A percentile compares a stretch with the other conserved stretches of the same genome.
These are phyloP conservation scores for Megalops atlanticus DNA, from an alignment of 2,113 vertebrate genomes.

Conservation along the genomic window DNA sequence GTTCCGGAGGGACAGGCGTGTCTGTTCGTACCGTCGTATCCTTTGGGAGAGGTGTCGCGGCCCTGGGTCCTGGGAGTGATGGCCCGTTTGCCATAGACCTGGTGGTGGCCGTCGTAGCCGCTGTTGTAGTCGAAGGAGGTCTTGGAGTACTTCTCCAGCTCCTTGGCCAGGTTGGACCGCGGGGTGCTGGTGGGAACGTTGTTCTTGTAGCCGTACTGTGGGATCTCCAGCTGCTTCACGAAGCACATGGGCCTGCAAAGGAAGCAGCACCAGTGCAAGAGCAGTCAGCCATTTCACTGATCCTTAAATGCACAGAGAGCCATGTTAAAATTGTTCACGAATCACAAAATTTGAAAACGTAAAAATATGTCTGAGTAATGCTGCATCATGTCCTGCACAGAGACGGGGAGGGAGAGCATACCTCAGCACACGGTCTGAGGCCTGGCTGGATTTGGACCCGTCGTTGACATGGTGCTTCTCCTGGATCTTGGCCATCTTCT, in stretches of 20 bases:
- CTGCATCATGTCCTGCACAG: no score
- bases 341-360: no score
- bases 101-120: conserved; percentile 79
- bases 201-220: conserved; percentile 97
- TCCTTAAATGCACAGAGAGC: not conserved
- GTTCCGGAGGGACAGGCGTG: conserved; percentile 44
- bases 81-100: conserved; percentile 89
- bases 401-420: conserved; percentile 57
- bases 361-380: no score
- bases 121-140: conserved; percentile 87
- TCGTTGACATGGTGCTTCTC: conserved; percentile 90
- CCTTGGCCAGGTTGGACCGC: conserved; percentile 90
- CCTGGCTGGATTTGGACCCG: conserved; percentile 89
- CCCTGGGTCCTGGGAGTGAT: conserved; percentile 86
- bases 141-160: conserved; percentile 92
- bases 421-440: conserved; percentile 97
- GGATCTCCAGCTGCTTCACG: conserved; percentile 98
- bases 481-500: conserved; percentile 96
- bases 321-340: no score
- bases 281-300: conserved; percentile 5
- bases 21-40: conserved; percentile 86
- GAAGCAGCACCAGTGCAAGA: conserved; percentile 40
- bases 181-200: conserved; percentile 92
- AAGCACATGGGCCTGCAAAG: conserved; percentile 97
- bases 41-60: conserved; percentile 91